A percentile compares a stretch with the other conserved stretches of the same genome.
These are phyloP conservation scores for Erebia aethiops DNA, from an alignment of 2,888 invertebrate genomes.

Conservation along the genomic window DNA sequence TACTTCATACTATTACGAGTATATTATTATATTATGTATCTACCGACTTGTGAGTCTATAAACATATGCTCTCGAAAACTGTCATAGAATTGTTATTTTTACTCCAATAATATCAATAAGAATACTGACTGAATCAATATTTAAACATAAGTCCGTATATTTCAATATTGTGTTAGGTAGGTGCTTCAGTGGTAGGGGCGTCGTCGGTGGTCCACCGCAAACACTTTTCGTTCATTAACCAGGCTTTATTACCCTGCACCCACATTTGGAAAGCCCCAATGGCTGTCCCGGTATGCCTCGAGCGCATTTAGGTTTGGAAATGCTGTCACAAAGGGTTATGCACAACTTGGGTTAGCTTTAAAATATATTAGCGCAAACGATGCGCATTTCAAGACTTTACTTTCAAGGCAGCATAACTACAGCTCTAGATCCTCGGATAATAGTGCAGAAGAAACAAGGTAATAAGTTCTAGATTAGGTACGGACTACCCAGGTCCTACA, in stretches of 20 bases:
- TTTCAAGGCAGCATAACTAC: too few species aligned
- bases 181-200: conserved; percentile 46
- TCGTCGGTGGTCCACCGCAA: conserved; percentile 74
- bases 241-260: conserved; percentile 64
- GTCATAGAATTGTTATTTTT: conserved; percentile 13
- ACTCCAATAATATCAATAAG: conserved; percentile 2
- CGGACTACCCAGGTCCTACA: too few species aligned
- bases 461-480: too few species aligned
- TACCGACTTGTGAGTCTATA: background rate
- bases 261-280: conserved; percentile 47
- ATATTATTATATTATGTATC: background rate
- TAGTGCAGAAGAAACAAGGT: too few species aligned
- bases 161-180: conserved; percentile 45
- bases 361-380: too few species aligned
- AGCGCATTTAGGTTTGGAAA: conserved; percentile 19
- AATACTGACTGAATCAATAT: background rate
- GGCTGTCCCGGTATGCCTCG: conserved; percentile 40
- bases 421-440: too few species aligned
- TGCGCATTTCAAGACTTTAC: too few species aligned
- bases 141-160: conserved; percentile 1
- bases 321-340: conserved; percentile 10
- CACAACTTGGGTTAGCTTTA: too few species aligned
- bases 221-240: conserved; percentile 65
- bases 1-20: background rate
- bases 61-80: conserved; percentile 5